Conservation (phyloP, 2,113 vertebrate species). For the Chionis minor region DNA sequence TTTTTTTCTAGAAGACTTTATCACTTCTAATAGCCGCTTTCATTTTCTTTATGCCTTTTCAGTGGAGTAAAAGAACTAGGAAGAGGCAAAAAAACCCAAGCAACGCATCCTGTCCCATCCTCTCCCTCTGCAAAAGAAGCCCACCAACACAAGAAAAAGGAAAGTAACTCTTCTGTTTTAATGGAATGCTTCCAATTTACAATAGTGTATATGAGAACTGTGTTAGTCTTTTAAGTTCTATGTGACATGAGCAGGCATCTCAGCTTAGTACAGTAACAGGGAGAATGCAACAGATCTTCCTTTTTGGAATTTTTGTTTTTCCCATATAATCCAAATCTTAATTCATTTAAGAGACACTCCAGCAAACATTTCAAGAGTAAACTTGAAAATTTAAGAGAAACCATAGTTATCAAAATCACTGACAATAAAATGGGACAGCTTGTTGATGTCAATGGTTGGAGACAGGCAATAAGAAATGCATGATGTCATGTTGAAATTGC, state of each 20-base stretch:
- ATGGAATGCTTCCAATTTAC: background rate
- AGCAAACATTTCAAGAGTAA: background rate
- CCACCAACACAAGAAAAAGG: too few species aligned
- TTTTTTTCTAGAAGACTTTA: background rate
- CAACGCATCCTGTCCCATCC: too few species aligned
- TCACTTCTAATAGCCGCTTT: background rate
- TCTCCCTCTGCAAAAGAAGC: fast-evolving
- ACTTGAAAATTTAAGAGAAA: background rate
- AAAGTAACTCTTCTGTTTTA: background rate
- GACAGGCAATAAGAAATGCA: background rate
- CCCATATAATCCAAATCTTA: background rate
- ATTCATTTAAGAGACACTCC: background rate
- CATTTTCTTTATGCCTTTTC: background rate
- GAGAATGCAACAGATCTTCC: background rate
- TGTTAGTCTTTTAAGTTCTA: background rate
- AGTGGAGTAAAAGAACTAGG: background rate
- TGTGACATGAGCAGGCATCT: background rate
- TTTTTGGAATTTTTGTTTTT: background rate
- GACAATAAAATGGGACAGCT: background rate
- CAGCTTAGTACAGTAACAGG: background rate
- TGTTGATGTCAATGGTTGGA: background rate
- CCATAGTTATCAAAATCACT: background rate
- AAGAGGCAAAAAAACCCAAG: background rate
- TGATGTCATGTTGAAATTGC: background rate
- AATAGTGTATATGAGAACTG: background rate